These are phyloP conservation scores for Phocides pigmalion DNA, from an alignment of 1,140 invertebrate species.

Conservation along the genomic window DNA sequence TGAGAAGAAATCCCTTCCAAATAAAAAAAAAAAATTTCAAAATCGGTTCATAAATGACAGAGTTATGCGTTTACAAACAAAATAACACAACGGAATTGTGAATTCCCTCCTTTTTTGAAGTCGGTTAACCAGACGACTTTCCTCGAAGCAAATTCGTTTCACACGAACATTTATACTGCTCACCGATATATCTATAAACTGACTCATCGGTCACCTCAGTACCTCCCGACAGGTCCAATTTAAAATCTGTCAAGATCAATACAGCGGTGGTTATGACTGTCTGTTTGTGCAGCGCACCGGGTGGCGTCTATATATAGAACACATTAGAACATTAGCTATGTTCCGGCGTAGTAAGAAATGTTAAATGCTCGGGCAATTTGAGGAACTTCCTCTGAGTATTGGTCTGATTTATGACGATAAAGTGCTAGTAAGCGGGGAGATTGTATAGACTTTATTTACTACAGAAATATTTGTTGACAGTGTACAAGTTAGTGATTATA, in stretches of 20 bases:
- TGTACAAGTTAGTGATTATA: too few species aligned
- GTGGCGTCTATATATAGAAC: constrained; percentile 50
- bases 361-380: constrained; percentile 15
- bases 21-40: too few species aligned
- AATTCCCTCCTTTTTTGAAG: too few species aligned
- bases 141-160: too few species aligned
- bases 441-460: too few species aligned
- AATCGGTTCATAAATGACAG: too few species aligned
- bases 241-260: constrained; percentile 22
- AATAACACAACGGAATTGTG: too few species aligned
- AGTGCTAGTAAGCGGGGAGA: background rate
- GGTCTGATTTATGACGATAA: constrained; percentile 11
- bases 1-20: too few species aligned
- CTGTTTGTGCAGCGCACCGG: constrained; percentile 36
- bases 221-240: constrained; percentile 1
- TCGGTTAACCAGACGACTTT: too few species aligned
- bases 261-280: constrained; percentile 19
- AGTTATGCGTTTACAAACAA: too few species aligned
- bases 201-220: background rate
- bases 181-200: background rate
- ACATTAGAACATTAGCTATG: constrained; percentile 54
- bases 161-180: too few species aligned
- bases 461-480: too few species aligned
- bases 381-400: constrained; percentile 14
- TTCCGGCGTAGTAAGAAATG: constrained; percentile 39